Conservation (phyloP, 2,888 invertebrate genomes). For the Phorcus lineatus region DNA sequence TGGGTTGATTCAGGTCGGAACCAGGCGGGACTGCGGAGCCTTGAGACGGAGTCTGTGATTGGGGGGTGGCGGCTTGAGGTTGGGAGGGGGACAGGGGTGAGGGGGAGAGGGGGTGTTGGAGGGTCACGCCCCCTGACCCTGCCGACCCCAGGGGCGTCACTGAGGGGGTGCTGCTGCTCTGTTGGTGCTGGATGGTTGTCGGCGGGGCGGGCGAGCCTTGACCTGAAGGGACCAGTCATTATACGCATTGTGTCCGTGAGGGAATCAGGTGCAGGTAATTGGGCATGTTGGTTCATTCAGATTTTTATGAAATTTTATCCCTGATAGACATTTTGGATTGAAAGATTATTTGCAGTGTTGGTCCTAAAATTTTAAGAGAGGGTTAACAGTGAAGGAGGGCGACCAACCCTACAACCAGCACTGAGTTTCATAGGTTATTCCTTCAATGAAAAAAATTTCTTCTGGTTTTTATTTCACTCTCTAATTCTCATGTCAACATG, state of each 20-base stretch:
- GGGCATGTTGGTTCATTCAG: no score
- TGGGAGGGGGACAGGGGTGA: constrained; percentile 48
- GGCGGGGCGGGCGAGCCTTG: constrained; percentile 52
- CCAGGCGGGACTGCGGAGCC: not conserved
- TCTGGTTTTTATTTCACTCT: no score
- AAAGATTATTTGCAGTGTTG: no score
- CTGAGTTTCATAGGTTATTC: no score
- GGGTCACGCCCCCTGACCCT: constrained; percentile 35
- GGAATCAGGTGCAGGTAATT: not conserved
- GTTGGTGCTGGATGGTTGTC: constrained; percentile 51
- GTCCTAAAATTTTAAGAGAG: no score
- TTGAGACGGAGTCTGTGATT: constrained; percentile 41
- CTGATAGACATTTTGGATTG: no score
- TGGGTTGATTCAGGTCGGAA: constrained; percentile 26
- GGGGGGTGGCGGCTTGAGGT: constrained; percentile 36
- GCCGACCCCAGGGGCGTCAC: constrained; percentile 31
- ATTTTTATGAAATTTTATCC: no score
- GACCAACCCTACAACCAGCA: no score
- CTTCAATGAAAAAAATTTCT: no score
- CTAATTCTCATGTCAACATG: no score
- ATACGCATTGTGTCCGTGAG: constrained; percentile 7
- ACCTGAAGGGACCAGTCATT: constrained; percentile 49
- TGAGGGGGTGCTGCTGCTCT: constrained; percentile 28
- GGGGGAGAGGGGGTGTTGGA: constrained; percentile 36
- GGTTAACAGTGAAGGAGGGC: no score